Evolutionary conservation across 2,797 vertebrate species (phyloP).

Genomic region (Moxostoma hubbsi): DNA sequence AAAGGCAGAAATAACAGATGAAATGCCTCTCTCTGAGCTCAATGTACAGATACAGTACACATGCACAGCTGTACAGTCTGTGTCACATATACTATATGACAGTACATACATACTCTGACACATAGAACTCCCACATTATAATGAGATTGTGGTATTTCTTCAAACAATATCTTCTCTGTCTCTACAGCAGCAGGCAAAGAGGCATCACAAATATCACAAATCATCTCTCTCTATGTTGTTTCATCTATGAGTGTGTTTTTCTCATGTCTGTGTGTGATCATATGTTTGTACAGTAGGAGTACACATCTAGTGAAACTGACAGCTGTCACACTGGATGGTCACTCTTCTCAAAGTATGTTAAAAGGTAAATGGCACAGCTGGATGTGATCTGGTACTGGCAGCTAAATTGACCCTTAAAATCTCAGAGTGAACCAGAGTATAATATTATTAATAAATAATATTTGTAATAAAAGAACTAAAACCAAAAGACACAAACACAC

Average conservation of each 20-base stretch:
- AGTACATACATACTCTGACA: not conserved
- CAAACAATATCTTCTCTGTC: not conserved
- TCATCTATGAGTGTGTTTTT: not conserved
- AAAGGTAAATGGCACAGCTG: constrained; percentile 3
- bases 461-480: too few species aligned
- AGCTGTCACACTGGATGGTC: not conserved
- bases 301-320: constrained; percentile 25
- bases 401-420: constrained; percentile 34
- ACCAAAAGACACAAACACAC: too few species aligned
- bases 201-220: constrained; percentile 6
- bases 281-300: not conserved
- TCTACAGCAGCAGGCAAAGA: not conserved
- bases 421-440: not conserved
- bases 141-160: not conserved
- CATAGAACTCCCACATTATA: not conserved
- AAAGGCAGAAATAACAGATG: constrained; percentile 54
- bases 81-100: not conserved
- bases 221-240: not conserved
- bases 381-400: constrained; percentile 33
- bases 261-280: constrained; percentile 13
- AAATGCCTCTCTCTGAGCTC: not conserved
- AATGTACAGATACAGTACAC: not conserved
- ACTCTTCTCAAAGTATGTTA: not conserved
- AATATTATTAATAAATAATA: too few species aligned
- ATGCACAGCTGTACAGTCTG: too few species aligned